These are phyloP conservation scores for Ellobium chinense DNA, from an alignment of 2,888 invertebrate genomes.

Conservation along the genomic window DNA sequence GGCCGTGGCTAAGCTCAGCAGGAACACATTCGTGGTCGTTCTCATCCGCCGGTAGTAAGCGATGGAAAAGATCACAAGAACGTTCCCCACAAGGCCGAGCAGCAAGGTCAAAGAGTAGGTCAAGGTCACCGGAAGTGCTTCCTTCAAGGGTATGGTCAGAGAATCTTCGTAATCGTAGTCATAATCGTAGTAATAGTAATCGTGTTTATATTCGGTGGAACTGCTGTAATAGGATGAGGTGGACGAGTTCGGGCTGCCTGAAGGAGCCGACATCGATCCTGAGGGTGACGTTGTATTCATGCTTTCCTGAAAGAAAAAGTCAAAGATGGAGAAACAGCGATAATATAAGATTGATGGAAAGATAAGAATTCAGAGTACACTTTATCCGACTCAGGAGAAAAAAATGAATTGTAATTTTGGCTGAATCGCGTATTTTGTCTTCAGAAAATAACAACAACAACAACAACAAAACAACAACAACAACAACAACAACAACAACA, in stretches of 20 bases:
- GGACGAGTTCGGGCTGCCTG: too few relatives aligned
- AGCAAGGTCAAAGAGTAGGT: slow-evolving; percentile 83
- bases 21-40: slow-evolving; percentile 84
- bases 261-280: too few relatives aligned
- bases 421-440: too few relatives aligned
- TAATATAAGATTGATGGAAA: too few relatives aligned
- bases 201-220: background rate
- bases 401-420: too few relatives aligned
- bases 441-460: too few relatives aligned
- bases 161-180: background rate
- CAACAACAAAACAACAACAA: too few relatives aligned
- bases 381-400: too few relatives aligned
- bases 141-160: slow-evolving; percentile 80
- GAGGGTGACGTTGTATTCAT: background rate
- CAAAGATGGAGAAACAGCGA: background rate
- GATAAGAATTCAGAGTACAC: too few relatives aligned
- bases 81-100: slow-evolving; percentile 83
- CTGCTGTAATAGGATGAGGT: background rate
- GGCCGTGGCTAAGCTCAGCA: slow-evolving; percentile 84
- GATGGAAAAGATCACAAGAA: slow-evolving; percentile 82
- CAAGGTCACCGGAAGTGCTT: slow-evolving; percentile 82
- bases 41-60: slow-evolving; percentile 81
- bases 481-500: too few relatives aligned
- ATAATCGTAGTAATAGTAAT: background rate
- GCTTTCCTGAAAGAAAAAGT: too few relatives aligned